These are phyloP conservation scores for Strigamia transsilvanica DNA, from an alignment of 2,888 invertebrate species.

Conservation along the genomic window DNA sequence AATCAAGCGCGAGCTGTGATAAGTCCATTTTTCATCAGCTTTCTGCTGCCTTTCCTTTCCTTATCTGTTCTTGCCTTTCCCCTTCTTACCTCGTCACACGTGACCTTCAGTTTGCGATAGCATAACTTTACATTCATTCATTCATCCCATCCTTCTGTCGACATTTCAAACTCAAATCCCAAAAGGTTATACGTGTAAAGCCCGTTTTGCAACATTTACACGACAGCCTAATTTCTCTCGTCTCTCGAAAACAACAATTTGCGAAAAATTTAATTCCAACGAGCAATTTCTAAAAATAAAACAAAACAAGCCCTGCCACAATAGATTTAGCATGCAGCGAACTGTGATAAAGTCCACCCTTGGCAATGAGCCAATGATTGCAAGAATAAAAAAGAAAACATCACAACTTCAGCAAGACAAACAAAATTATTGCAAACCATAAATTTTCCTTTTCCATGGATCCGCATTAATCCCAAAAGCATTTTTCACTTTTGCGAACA, in stretches of 20 bases:
- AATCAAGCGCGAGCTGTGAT: no score
- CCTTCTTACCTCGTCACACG: background rate
- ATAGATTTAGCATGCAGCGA: background rate
- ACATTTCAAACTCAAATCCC: background rate
- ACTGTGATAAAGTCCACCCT: background rate
- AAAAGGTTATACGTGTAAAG: background rate
- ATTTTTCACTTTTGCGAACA: no score
- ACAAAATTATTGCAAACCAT: background rate
- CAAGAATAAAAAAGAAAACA: constrained; percentile 7
- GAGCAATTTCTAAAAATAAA: background rate
- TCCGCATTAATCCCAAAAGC: no score
- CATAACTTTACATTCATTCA: background rate
- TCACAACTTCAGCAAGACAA: background rate
- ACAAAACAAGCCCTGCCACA: background rate
- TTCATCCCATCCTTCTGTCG: background rate
- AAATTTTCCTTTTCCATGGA: background rate
- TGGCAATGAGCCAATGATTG: background rate
- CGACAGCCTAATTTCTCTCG: background rate
- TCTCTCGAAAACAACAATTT: background rate
- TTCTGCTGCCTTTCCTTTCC: background rate
- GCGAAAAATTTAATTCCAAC: background rate
- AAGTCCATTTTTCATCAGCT: no score
- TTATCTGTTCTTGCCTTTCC: background rate
- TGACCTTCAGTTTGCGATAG: background rate
- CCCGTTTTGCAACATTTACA: background rate